These are phyloP conservation scores for Luidia sarsii DNA, from an alignment of 53 echinoderm and acorn worm species.

Conservation along the genomic window DNA sequence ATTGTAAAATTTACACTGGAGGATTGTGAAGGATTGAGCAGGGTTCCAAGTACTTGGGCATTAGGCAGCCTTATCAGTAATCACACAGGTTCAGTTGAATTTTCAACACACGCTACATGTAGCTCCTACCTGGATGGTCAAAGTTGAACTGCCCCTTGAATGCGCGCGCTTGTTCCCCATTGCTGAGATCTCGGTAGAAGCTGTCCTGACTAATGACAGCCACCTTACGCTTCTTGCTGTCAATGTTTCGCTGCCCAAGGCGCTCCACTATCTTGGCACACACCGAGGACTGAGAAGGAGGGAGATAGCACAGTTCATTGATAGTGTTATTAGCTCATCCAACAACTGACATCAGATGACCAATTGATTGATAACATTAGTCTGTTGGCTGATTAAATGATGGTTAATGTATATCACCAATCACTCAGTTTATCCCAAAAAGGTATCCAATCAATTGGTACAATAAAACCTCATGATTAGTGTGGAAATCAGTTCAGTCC, in stretches of 20 bases:
- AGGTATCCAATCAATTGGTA: too few species aligned
- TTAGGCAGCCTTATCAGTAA: background rate
- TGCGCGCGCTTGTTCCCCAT: constrained; percentile 59
- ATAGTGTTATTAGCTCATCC: too few species aligned
- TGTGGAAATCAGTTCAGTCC: too few species aligned
- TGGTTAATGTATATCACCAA: too few species aligned
- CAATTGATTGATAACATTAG: too few species aligned
- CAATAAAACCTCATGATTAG: too few species aligned
- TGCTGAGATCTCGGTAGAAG: constrained; percentile 79
- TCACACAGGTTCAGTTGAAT: background rate
- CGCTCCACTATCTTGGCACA: constrained; percentile 92
- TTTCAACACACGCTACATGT: background rate
- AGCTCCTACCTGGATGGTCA: constrained; percentile 92
- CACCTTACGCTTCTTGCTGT: constrained; percentile 74
- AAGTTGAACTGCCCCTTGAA: constrained; percentile 87
- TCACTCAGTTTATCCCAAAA: too few species aligned
- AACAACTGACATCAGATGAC: too few species aligned
- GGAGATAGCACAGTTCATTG: too few species aligned
- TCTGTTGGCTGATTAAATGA: too few species aligned
- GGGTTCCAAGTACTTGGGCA: background rate
- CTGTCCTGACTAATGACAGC: constrained; percentile 87
- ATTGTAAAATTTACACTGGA: too few species aligned
- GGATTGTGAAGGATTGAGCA: too few species aligned
- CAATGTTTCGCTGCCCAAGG: constrained; percentile 80
- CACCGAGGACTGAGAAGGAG: constrained; percentile 79